Conservation (phyloP, 2,888 invertebrate species). For the Acrocyrtus sp. region DNA sequence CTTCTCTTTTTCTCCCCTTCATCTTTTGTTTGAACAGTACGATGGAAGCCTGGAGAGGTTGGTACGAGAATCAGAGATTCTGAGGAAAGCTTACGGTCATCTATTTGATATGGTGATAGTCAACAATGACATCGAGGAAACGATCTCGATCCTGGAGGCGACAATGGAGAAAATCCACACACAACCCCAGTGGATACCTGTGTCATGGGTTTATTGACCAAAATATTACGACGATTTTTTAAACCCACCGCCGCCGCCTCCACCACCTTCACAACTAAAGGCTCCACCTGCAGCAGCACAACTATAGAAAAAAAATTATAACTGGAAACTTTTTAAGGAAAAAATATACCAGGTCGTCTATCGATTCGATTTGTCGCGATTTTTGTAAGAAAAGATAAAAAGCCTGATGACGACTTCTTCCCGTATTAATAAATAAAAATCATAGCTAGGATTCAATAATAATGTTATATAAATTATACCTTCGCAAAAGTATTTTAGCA, state of each 20-base stretch:
- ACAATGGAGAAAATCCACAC: conserved; percentile 91
- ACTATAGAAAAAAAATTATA: conserved; percentile 27
- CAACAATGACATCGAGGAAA: conserved; percentile 99
- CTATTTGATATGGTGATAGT: conserved; percentile 98
- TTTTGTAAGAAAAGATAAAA: conserved; percentile 22
- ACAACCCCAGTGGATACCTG: conserved; percentile 83
- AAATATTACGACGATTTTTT: conserved; percentile 51
- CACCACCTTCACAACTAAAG: conserved; percentile 41
- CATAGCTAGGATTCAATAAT: conserved; percentile 29
- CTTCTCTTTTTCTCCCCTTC: too few relatives aligned
- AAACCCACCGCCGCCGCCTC: conserved; percentile 45
- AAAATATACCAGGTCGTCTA: conserved; percentile 27
- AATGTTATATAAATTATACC: conserved; percentile 21
- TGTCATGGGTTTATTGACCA: conserved; percentile 96
- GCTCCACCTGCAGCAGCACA: conserved; percentile 35
- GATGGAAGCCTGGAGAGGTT: conserved; percentile 97
- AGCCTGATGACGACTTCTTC: conserved; percentile 47
- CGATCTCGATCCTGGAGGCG: conserved; percentile 90
- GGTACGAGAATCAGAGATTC: conserved; percentile 95
- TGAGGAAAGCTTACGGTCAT: conserved; percentile 97
- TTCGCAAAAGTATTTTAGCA: conserved; percentile 52
- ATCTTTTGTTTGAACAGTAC: conserved; percentile 76
- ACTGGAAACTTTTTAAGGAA: not conserved
- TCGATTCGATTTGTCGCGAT: conserved; percentile 10
- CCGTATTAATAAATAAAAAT: conserved; percentile 31